phyloP scores from a whole-genome alignment of 1,140 invertebrate genomes.

The Drosophila kohkoa region DNA sequence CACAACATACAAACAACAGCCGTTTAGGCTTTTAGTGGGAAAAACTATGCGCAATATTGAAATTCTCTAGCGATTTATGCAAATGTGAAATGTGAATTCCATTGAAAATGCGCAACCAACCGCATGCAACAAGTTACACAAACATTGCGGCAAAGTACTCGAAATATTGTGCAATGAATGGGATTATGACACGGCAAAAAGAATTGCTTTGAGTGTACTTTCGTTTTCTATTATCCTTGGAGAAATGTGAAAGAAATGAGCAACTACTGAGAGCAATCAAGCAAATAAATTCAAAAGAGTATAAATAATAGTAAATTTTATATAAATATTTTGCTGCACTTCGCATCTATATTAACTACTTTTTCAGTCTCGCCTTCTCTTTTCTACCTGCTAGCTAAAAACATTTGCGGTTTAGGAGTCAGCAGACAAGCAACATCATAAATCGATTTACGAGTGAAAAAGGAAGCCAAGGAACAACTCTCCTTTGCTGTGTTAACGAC shows the following conservation, averaged over 20 bases:
- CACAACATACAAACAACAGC: slow-evolving; percentile 13
- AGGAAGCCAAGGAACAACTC: neutral
- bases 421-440: slow-evolving; percentile 64
- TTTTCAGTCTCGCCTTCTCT: no score
- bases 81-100: slow-evolving; percentile 33
- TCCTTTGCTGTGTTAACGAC: neutral
- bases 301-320: no score
- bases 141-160: slow-evolving; percentile 51
- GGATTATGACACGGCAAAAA: slow-evolving; percentile 13
- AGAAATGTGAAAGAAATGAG: neutral
- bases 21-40: slow-evolving; percentile 78
- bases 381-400: slow-evolving; percentile 2
- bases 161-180: slow-evolving; percentile 31
- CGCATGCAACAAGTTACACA: slow-evolving; percentile 65
- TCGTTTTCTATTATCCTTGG: neutral
- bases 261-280: neutral
- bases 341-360: neutral
- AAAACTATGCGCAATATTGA: slow-evolving; percentile 32
- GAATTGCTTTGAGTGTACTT: neutral
- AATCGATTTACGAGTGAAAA: slow-evolving; percentile 64
- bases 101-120: slow-evolving; percentile 40
- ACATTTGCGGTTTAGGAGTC: slow-evolving; percentile 63
- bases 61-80: slow-evolving; percentile 42
- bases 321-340: no score
- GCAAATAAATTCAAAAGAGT: neutral